Conservation (phyloP, 1,140 invertebrate species). For the Bilobella aurantiaca region DNA sequence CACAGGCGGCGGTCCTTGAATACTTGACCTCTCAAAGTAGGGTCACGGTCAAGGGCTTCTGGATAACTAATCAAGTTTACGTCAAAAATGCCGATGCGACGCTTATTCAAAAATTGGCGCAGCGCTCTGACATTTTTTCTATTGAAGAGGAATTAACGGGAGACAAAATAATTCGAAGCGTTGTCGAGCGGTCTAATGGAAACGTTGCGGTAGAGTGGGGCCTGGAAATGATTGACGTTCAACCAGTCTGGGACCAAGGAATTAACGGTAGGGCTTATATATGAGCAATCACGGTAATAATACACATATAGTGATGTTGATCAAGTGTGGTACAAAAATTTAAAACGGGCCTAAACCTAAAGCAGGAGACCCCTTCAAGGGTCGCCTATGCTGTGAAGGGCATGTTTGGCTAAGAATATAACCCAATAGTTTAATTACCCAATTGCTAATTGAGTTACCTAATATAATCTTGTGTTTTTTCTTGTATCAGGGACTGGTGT, state of each 20-base stretch:
- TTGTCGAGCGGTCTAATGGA: not conserved
- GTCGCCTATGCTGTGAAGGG: too few species aligned
- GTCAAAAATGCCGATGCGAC: not conserved
- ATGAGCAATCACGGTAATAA: not conserved
- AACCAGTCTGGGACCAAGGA: not conserved
- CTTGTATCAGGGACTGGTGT: not conserved
- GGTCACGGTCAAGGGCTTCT: conserved; percentile 8
- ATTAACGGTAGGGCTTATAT: not conserved
- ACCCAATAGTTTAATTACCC: too few species aligned
- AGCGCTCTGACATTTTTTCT: not conserved
- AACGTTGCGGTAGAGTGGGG: not conserved
- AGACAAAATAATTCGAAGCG: not conserved
- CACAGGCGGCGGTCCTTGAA: not conserved
- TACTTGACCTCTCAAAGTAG: not conserved
- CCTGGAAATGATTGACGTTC: not conserved
- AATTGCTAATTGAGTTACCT: not conserved
- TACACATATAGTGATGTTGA: too few species aligned
- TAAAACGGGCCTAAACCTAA: too few species aligned
- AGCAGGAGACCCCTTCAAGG: too few species aligned
- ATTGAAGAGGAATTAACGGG: not conserved
- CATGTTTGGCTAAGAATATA: too few species aligned
- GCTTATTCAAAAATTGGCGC: conserved; percentile 2
- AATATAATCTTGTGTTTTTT: not conserved
- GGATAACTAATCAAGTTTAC: conserved; percentile 13
- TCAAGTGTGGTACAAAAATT: too few species aligned